Evolutionary conservation across 2,888 invertebrate genomes (phyloP), one percentile per base, ranked within the genome.

Genomic region (Caenorhabditis imperialis): DNA sequence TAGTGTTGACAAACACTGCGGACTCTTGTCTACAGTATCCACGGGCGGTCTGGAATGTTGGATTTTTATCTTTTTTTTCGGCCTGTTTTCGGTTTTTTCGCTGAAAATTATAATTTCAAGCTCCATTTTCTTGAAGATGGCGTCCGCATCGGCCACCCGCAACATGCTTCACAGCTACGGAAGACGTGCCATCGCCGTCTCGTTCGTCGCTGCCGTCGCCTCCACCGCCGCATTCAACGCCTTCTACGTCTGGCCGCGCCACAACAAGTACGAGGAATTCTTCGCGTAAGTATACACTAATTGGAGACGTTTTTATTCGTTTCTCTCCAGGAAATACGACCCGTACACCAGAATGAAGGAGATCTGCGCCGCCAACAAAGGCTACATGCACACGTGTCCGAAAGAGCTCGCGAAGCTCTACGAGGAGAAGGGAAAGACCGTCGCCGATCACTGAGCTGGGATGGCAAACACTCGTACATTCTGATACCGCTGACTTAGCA

Each of bases 331-430:
- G 60, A 80, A 58, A 70, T 86, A 86, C 78, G 86, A 86, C 58
- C 84, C 86, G n/a, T 86, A 86, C 79, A 75, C 71, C 37, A 80
- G 85, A n/a, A 81, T 84, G 84, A 79, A 75, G 54, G 85, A 85
- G 72, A 86, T 86, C 67, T 86, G 86, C 62, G 81, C 75, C 27
- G 61, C 79, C 53, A 81, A 84, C 77, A 84, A 83, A 75, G 82
- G 81, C 18, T 86, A 84, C 82, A 81, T 86, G 81, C 82, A 84
- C 79, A 80, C 84, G 16, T 86, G 86, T 55, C 86, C 86, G 23
- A 78, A 80, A 48, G 85, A 84, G 58, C 69, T 86, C 50, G 85
- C 84, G 55, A 83, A 84, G 62, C 53, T 80, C 45, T 81, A 83
- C 78, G 84, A 85, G 67, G 82, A 86, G 81, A 86, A 86, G 74